A percentile compares a stretch with the other conserved stretches of the same genome.
Evolutionary conservation across 2,113 vertebrate genomes (phyloP).

Genomic region (Fregata magnificens): DNA sequence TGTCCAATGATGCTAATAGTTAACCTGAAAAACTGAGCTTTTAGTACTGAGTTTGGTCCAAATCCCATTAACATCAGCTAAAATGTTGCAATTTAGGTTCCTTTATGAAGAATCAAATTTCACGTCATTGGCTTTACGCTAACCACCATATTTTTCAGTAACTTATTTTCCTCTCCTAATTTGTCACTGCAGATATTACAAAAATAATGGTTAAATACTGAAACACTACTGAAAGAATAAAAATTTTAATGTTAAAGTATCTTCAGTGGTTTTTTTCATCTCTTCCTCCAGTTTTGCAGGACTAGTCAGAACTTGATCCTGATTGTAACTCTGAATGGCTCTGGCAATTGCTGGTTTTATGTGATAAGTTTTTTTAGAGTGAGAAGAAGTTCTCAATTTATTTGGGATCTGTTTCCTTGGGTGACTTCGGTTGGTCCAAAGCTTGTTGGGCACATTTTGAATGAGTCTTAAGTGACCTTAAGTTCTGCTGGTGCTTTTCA

Average conservation of each 20-base stretch:
- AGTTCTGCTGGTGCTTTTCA: background rate
- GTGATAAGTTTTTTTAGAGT: background rate
- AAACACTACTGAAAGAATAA: background rate
- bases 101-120: background rate
- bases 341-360: background rate
- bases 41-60: background rate
- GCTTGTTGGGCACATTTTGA: background rate
- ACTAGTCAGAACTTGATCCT: background rate
- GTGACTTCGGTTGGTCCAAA: background rate
- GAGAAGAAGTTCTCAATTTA: fast-evolving
- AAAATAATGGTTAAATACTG: background rate
- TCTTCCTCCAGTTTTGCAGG: background rate
- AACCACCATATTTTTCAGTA: background rate
- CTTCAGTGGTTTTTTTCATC: background rate
- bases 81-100: background rate
- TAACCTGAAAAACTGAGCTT: background rate
- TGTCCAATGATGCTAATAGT: background rate
- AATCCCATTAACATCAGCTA: background rate
- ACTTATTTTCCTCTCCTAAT: background rate
- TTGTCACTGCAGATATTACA: background rate
- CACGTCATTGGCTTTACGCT: background rate
- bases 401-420: background rate
- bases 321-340: background rate
- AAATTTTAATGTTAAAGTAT: background rate
- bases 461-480: background rate